Conservation (phyloP, 2,888 invertebrate species). For the Archaeoteleia sp. region DNA sequence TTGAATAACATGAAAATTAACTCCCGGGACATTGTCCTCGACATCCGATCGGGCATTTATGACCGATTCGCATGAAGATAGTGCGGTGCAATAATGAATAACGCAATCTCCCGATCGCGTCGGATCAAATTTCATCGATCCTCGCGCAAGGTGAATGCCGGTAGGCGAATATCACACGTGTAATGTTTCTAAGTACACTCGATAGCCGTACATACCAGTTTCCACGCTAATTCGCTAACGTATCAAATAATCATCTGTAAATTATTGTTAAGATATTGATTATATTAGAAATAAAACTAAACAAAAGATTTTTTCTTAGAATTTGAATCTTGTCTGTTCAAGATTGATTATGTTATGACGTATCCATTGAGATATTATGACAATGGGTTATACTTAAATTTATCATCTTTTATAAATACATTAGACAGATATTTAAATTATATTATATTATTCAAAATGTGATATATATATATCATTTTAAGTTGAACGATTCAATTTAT, state of each 20-base stretch:
- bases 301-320: no score
- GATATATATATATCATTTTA: no score
- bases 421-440: no score
- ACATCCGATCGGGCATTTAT: conserved; percentile 42
- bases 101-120: conserved; percentile 28
- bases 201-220: no score
- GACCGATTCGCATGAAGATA: conserved; percentile 47
- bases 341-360: no score
- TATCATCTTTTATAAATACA: no score
- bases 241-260: not conserved
- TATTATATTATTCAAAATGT: no score
- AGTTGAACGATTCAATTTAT: conserved; percentile 20
- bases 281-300: no score
- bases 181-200: conserved; percentile 6
- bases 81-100: conserved; percentile 24
- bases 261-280: no score
- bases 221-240: not conserved
- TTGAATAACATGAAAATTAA: conserved; percentile 23
- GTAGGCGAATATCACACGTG: conserved; percentile 16
- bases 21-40: conserved; percentile 33
- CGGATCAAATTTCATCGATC: conserved; percentile 41
- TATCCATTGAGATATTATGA: no score
- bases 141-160: conserved; percentile 29
- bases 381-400: no score
- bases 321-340: no score